Evolutionary conservation across 1,140 invertebrate genomes (phyloP).

Genomic region (Orchesella cincta): DNA sequence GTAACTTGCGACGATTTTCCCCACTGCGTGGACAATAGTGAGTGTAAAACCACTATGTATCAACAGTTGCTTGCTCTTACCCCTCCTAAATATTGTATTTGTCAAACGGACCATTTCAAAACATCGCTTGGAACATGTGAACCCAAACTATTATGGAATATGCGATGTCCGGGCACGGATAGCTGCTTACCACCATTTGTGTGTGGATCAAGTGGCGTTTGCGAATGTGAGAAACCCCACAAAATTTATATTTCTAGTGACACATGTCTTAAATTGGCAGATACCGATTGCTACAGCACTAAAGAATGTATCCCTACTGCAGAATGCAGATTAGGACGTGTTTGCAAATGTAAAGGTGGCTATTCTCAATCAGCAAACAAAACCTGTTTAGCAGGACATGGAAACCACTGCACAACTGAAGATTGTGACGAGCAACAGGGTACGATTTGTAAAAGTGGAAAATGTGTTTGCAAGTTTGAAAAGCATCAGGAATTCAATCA

Average conservation of each 20-base stretch:
- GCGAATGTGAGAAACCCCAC: not conserved
- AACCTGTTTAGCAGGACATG: not conserved
- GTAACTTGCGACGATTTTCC: not conserved
- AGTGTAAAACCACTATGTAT: not conserved
- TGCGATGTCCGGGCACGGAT: not conserved
- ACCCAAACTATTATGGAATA: not conserved
- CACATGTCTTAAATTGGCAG: not conserved
- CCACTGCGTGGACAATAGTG: not conserved
- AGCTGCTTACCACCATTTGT: not conserved
- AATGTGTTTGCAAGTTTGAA: not conserved
- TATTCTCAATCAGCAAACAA: not conserved
- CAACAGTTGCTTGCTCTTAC: not conserved
- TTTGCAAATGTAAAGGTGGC: not conserved
- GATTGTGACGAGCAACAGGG: not conserved
- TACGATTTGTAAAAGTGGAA: not conserved
- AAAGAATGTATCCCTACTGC: not conserved
- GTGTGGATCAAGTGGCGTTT: not conserved
- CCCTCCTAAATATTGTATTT: no score
- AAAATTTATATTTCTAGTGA: not conserved
- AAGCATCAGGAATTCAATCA: conserved; percentile 3
- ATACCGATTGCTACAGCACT: not conserved
- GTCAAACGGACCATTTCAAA: no score
- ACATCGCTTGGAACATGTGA: not conserved
- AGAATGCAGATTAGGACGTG: not conserved
- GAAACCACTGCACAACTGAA: not conserved